These are phyloP conservation scores for Phymorhynchus buccinoides DNA, from an alignment of 1,140 invertebrate genomes.

Conservation along the genomic window DNA sequence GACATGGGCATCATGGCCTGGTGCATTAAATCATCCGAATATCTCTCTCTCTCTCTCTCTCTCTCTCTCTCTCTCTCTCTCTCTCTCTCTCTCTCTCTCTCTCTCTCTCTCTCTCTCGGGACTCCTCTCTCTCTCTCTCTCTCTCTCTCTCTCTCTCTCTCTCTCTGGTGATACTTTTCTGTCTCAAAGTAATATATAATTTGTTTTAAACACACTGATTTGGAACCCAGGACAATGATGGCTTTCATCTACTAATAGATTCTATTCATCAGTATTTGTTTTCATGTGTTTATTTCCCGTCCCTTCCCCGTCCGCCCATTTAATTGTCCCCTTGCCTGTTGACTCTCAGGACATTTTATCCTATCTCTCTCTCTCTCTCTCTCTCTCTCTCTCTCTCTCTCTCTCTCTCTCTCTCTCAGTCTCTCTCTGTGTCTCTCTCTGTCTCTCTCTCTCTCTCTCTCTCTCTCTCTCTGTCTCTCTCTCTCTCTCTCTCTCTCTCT, in stretches of 20 bases:
- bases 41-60: constrained; percentile 8
- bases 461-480: neutral
- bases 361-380: neutral
- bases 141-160: neutral
- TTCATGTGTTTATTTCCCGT: no score
- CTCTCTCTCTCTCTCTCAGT: neutral
- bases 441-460: neutral
- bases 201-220: no score
- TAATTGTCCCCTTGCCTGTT: no score
- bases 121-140: neutral
- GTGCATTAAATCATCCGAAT: no score
- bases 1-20: no score
- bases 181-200: no score
- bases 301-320: no score
- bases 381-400: neutral
- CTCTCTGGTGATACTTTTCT: neutral
- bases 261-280: no score
- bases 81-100: neutral
- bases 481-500: neutral
- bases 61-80: neutral
- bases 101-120: no score
- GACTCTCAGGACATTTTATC: neutral
- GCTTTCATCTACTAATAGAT: no score
- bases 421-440: constrained; percentile 6
- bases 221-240: no score